These are phyloP conservation scores for Hypselothyrea guttata DNA, from an alignment of 2,888 invertebrate genomes.

Conservation along the genomic window DNA sequence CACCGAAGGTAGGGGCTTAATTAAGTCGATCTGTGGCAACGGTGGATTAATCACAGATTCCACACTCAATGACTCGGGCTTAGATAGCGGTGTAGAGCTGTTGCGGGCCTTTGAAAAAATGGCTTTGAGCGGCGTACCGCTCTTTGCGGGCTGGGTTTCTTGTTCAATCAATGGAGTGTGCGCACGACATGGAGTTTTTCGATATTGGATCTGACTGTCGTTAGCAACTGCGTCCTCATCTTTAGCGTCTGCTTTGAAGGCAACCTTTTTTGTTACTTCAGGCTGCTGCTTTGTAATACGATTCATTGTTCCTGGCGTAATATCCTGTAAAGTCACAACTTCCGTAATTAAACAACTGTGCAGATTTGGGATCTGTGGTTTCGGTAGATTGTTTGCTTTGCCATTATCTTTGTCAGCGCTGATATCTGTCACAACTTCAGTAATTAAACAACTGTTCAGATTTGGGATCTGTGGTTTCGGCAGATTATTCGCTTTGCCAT, in stretches of 20 bases:
- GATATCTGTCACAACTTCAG: too few species aligned
- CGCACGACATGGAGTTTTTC: constrained; percentile 66
- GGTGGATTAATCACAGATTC: constrained; percentile 12
- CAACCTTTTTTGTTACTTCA: constrained; percentile 44
- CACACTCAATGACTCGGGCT: background rate
- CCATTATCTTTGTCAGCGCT: too few species aligned
- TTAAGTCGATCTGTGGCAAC: constrained; percentile 48
- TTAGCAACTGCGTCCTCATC: too few species aligned
- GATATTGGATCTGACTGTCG: constrained; percentile 59
- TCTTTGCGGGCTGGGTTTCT: background rate
- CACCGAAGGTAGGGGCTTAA: constrained; percentile 29
- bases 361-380: too few species aligned
- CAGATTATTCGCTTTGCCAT: too few species aligned
- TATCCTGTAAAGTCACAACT: background rate
- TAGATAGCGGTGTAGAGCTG: constrained; percentile 56
- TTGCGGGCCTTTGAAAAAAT: constrained; percentile 32
- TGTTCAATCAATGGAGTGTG: background rate
- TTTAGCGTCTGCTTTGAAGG: constrained; percentile 44
- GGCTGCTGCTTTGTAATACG: background rate
- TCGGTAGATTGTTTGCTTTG: too few species aligned
- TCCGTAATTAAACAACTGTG: background rate
- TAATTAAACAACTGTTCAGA: too few species aligned
- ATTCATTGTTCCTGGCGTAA: constrained; percentile 18
- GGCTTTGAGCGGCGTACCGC: constrained; percentile 27
- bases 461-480: too few species aligned